Conservation (phyloP, 2,797 vertebrate genomes). For the Phalloptychus januarius region DNA sequence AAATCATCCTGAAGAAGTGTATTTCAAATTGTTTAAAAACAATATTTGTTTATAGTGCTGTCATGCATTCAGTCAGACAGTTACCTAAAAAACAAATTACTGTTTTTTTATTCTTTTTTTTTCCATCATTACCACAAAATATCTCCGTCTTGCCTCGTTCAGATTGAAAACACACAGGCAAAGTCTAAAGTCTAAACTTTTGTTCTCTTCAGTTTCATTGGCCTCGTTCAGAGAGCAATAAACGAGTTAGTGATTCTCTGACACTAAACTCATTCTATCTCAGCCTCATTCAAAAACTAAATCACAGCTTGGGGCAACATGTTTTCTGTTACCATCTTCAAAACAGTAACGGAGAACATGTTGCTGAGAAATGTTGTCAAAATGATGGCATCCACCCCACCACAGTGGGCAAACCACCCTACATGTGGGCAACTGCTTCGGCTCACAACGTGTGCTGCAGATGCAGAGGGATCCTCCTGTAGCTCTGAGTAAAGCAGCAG, state of each 20-base stretch:
- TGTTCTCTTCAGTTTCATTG: neutral
- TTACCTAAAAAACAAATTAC: too few relatives aligned
- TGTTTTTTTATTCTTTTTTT: too few relatives aligned
- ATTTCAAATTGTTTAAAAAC: too few relatives aligned
- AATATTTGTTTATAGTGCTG: too few relatives aligned
- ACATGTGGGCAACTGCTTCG: neutral
- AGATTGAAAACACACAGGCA: neutral
- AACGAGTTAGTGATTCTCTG: neutral
- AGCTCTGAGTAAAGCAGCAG: neutral
- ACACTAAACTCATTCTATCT: neutral
- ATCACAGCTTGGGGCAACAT: neutral
- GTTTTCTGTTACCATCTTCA: neutral
- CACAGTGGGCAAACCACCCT: too few relatives aligned
- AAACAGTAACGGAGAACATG: neutral
- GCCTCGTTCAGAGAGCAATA: neutral
- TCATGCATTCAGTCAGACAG: too few relatives aligned
- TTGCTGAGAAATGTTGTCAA: neutral
- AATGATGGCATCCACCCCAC: neutral
- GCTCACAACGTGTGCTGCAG: neutral
- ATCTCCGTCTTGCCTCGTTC: too few relatives aligned
- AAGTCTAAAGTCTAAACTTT: neutral
- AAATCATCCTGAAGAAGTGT: too few relatives aligned
- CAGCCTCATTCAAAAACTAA: neutral
- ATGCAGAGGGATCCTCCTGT: neutral
- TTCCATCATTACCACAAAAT: too few relatives aligned